These are phyloP conservation scores for Dromas ardeola DNA, from an alignment of 2,113 vertebrate species.

Conservation along the genomic window DNA sequence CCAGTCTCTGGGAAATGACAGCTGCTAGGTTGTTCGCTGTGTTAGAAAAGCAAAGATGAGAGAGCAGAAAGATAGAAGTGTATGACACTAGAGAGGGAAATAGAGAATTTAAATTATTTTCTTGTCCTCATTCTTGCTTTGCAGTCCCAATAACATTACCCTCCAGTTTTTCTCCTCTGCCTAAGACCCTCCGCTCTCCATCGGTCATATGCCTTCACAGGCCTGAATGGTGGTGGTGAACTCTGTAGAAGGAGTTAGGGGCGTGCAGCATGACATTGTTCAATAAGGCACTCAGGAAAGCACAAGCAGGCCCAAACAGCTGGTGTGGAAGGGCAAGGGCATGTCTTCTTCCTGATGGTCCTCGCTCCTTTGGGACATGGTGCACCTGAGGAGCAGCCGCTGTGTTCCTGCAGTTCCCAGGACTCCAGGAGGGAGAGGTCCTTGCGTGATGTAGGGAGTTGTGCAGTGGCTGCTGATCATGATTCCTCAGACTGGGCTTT, in stretches of 20 bases:
- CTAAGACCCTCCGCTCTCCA: background rate
- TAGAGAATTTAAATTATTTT: background rate
- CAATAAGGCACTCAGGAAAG: too few species aligned
- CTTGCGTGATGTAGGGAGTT: background rate
- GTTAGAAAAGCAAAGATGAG: background rate
- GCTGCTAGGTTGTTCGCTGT: background rate
- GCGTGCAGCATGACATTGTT: too few species aligned
- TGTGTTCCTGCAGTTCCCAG: background rate
- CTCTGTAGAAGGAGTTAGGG: background rate
- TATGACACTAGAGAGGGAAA: background rate
- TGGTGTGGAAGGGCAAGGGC: background rate
- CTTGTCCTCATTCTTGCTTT: background rate
- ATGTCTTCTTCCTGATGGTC: background rate
- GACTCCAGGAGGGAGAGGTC: background rate
- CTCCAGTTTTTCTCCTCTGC: background rate
- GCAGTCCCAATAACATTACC: background rate
- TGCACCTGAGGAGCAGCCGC: background rate
- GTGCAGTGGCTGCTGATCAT: background rate
- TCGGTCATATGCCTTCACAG: fast-evolving
- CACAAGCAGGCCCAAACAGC: background rate
- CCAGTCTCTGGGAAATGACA: background rate
- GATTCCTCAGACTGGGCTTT: background rate
- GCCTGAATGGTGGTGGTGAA: background rate
- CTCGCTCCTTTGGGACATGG: background rate
- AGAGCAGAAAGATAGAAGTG: background rate